phyloP scores from a whole-genome alignment of 2,113 vertebrate species.

The Nesoenas mayeri region DNA sequence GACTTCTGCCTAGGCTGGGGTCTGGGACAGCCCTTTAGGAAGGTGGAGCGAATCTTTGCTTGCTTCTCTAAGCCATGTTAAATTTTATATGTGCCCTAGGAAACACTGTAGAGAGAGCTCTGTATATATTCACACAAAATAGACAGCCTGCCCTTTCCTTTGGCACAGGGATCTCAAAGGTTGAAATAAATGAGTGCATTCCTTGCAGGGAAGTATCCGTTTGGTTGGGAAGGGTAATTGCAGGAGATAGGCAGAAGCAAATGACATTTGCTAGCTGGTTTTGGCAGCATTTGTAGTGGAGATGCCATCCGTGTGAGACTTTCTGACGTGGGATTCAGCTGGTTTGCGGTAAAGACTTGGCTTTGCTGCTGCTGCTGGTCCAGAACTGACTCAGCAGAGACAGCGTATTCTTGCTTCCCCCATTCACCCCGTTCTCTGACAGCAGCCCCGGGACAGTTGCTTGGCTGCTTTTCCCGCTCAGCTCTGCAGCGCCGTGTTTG shows the following conservation, averaged over 20 bases:
- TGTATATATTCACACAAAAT: not conserved
- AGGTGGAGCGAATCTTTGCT: not conserved
- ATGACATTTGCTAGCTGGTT: not conserved
- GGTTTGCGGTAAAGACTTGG: not conserved
- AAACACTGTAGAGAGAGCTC: not conserved
- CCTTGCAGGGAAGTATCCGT: not conserved
- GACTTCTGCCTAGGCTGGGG: not conserved
- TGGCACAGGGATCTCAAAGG: not conserved
- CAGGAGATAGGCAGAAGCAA: not conserved
- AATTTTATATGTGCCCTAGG: not conserved
- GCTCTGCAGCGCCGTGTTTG: accelerated
- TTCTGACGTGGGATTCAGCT: not conserved
- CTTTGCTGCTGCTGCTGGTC: not conserved
- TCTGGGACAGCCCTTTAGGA: not conserved
- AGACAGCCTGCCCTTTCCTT: not conserved
- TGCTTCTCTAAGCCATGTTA: not conserved
- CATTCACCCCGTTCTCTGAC: not conserved
- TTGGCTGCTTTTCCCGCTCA: not conserved
- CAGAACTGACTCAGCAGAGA: not conserved
- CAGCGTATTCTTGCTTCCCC: not conserved
- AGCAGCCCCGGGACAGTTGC: not conserved
- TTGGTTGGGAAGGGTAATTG: not conserved
- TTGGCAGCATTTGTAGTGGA: not conserved
- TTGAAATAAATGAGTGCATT: not conserved
- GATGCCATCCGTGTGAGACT: not conserved